Conservation (phyloP, 2,888 invertebrate genomes). For the Diogma glabrata region DNA sequence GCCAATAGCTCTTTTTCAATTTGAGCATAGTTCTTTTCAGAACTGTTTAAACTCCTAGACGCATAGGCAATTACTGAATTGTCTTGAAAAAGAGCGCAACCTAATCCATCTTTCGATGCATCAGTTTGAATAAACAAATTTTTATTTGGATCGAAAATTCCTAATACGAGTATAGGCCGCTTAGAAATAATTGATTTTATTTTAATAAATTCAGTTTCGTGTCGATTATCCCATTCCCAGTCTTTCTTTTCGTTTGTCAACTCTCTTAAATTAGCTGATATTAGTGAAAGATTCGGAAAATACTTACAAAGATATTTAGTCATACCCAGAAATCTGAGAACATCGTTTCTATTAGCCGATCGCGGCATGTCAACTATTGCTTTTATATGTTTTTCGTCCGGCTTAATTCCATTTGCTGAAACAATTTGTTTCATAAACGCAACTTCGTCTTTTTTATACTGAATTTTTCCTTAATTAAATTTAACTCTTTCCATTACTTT, state of each 20-base stretch:
- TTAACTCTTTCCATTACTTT: too few relatives aligned
- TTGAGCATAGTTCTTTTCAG: too few relatives aligned
- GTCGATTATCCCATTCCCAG: background rate
- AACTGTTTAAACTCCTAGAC: too few relatives aligned
- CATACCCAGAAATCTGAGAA: background rate
- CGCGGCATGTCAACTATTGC: background rate
- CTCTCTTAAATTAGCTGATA: background rate
- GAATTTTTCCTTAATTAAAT: background rate
- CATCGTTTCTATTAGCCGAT: background rate
- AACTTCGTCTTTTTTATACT: background rate
- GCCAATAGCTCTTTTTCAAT: too few relatives aligned
- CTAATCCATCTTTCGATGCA: background rate
- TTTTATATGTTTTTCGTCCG: conserved; percentile 1
- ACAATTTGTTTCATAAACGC: background rate
- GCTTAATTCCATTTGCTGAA: background rate
- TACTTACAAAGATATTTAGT: background rate
- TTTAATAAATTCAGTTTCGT: background rate
- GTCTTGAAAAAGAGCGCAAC: background rate
- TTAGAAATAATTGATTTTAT: background rate
- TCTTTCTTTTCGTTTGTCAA: background rate
- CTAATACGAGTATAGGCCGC: background rate
- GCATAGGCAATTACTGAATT: too few relatives aligned
- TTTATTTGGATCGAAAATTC: background rate
- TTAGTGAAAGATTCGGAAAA: background rate
- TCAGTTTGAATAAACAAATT: background rate